Base-by-base conservation (phyloP, 2,797 vertebrate genomes). In the Smutsia gigantea region DNA sequence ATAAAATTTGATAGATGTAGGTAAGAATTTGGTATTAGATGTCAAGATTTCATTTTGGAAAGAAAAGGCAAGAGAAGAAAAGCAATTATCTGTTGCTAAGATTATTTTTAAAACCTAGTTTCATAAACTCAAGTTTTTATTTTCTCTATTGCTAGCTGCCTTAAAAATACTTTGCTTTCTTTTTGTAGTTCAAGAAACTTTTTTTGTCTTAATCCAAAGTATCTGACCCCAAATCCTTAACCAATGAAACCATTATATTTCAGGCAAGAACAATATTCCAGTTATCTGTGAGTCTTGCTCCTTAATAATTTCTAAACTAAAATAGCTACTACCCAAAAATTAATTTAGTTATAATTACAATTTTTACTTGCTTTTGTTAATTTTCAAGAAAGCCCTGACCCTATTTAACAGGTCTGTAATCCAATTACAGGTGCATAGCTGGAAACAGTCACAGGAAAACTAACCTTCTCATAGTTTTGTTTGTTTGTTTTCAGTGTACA, bases 21-120 rank as follows among this genome's bases (percentile, higher is more conserved):
- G 66, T 10, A 75, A 92, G 68, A 13, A 84, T 61, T 93, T 96
- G 90, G 17, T 90, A 59, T 46, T 61, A 82, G 5, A 13, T 21
- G 90, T 91, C 53, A 3, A 4, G 4, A 23, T 69, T 94, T 93
- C 72, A 66, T 49, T 96, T 86, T 64, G 27, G 64, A 94, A 96
- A 93, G 2, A 95, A 92, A 51, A 29, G 53, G 66, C 75, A 90
- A 79, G 21, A 1, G 5, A 37, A 91, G 18, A 74, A 93, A 87
- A 93, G 79, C 5, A 18, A 93, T 46, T 72, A 87, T 12, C 4
- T 94, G 57, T 72, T 49, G 9, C 25, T 86, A 93, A 92, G 39
- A 82, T 66, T 77, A 92, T 61, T 85, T 85, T 15, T 14, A 57
- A 96, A 74, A 13, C 0, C 2, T 19, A 42, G 0, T 55, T 96